Evolutionary conservation across 2,797 vertebrate species (phyloP).

Genomic region (Margarornis squamiger): DNA sequence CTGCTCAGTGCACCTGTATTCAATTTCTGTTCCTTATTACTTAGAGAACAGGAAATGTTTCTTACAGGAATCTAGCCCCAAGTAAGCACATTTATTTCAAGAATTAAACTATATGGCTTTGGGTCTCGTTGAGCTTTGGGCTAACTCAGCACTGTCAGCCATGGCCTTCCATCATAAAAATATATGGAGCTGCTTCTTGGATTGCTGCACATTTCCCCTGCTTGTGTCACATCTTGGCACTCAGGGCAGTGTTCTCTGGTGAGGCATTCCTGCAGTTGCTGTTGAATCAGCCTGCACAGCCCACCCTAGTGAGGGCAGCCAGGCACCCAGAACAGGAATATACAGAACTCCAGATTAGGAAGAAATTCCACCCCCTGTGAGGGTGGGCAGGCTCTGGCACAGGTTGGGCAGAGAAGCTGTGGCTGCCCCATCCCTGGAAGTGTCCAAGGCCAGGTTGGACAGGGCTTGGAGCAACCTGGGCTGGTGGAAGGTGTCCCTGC

Average conservation of each 20-base stretch:
- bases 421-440: not conserved
- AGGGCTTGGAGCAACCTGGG: not conserved
- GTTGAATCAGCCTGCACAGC: not conserved
- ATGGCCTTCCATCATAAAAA: not conserved
- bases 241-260: not conserved
- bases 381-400: not conserved
- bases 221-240: not conserved
- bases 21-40: constrained; percentile 26
- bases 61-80: constrained; percentile 29
- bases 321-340: not conserved
- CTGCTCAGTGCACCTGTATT: not conserved
- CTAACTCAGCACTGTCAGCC: not conserved
- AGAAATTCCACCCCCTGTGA: not conserved
- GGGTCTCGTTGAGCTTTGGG: constrained; percentile 14
- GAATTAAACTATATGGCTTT: not conserved
- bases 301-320: not conserved
- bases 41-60: constrained; percentile 41
- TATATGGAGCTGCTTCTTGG: not conserved
- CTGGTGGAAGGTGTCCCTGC: fast-evolving
- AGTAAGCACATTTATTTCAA: constrained; percentile 23
- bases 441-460: fast-evolving
- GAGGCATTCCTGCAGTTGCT: not conserved
- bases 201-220: not conserved
- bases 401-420: not conserved
- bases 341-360: not conserved